These are phyloP conservation scores for Nyctibius grandis DNA, from an alignment of 2,797 vertebrate genomes.

Conservation along the genomic window DNA sequence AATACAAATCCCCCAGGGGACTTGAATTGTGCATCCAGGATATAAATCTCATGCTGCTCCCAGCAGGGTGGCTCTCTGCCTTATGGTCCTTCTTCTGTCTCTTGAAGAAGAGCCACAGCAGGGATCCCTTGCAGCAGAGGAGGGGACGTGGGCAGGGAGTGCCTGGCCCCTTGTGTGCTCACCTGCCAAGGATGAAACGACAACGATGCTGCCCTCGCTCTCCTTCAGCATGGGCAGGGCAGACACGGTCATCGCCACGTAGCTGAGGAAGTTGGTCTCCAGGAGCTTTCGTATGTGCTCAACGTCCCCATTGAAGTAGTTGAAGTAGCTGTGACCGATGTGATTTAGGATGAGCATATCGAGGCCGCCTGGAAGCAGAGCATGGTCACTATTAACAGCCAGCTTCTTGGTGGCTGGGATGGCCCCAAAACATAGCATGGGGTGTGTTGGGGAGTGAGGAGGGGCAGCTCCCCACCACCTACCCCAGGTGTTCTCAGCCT, in stretches of 20 bases:
- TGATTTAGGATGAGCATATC: conserved; percentile 81
- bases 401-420: neutral
- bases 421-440: rapidly evolving
- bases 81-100: neutral
- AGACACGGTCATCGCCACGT: conserved; percentile 53
- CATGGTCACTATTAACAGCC: neutral
- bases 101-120: neutral
- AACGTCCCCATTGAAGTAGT: conserved; percentile 42
- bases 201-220: conserved; percentile 67
- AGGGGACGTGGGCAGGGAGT: neutral
- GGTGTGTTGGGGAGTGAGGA: neutral
- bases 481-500: conserved; percentile 73
- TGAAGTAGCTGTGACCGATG: neutral
- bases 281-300: conserved; percentile 16
- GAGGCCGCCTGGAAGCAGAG: conserved; percentile 67
- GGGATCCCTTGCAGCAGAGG: neutral
- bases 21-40: neutral
- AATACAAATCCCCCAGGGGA: neutral
- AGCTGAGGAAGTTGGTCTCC: conserved; percentile 77
- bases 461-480: neutral
- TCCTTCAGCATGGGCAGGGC: conserved; percentile 76
- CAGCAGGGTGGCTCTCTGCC: neutral
- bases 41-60: rapidly evolving
- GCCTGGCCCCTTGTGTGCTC: neutral
- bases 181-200: conserved; percentile 75